These are phyloP conservation scores for Equus przewalskii DNA, from an alignment of 2,113 vertebrate species.

Conservation along the genomic window DNA sequence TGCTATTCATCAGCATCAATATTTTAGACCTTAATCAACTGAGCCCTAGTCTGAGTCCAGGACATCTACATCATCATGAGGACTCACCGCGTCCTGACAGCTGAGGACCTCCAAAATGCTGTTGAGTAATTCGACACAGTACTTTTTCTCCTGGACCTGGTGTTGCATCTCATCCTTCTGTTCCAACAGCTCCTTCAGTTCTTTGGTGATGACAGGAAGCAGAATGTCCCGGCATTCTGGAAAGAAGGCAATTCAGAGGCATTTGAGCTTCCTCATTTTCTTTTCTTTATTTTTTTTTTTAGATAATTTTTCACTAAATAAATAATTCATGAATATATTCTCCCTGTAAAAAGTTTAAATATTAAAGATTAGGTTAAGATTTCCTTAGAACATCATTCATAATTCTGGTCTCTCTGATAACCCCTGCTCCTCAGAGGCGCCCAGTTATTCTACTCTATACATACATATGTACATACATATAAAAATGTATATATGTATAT, in stretches of 20 bases:
- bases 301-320: background rate
- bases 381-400: background rate
- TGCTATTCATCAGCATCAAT: conserved; percentile 83
- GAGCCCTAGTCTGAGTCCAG: conserved; percentile 22
- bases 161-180: conserved; percentile 88
- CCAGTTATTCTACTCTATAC: background rate
- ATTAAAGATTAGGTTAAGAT: conserved; percentile 13
- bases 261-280: background rate
- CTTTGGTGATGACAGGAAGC: conserved; percentile 96
- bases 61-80: conserved; percentile 37
- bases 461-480: background rate
- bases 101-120: conserved; percentile 98
- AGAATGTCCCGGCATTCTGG: conserved; percentile 97
- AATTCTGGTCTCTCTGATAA: background rate
- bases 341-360: background rate
- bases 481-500: background rate
- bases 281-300: background rate
- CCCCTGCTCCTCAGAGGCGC: background rate
- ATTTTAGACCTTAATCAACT: conserved; percentile 84
- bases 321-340: background rate
- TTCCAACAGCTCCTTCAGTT: conserved; percentile 93
- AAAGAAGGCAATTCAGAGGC: conserved; percentile 71
- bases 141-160: conserved; percentile 88
- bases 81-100: conserved; percentile 93
- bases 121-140: conserved; percentile 95